Percentiles rank a stretch among this genome's conserved stretches.
phyloP scores from a whole-genome alignment of 23 tunicate genomes.

The Trididemnum miniatum region DNA sequence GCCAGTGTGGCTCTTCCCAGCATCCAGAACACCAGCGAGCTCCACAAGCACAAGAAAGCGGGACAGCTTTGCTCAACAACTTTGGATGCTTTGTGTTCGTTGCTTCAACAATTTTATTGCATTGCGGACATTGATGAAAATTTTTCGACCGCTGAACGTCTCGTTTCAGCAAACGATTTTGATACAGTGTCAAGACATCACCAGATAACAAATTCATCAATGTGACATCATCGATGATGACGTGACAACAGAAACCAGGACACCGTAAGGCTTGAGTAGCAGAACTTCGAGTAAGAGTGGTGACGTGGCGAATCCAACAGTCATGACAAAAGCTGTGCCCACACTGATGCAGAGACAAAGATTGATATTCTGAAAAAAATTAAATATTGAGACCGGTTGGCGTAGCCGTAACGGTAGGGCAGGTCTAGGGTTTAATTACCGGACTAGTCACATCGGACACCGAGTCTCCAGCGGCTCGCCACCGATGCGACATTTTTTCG shows the following conservation, averaged over 20 bases:
- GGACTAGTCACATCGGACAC: no score
- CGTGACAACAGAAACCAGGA: slow-evolving; percentile 35
- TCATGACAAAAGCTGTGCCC: slow-evolving; percentile 48
- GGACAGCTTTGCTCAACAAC: not conserved
- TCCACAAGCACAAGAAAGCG: slow-evolving; percentile 36
- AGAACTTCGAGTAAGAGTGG: not conserved
- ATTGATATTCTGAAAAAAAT: not conserved
- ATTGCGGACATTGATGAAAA: slow-evolving; percentile 21
- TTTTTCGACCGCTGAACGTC: slow-evolving; percentile 8
- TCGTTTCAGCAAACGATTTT: not conserved
- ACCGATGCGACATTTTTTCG: no score
- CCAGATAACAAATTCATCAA: slow-evolving; percentile 42
- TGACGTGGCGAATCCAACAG: slow-evolving; percentile 45
- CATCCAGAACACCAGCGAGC: slow-evolving; percentile 44
- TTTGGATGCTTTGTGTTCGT: not conserved
- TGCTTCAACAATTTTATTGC: slow-evolving; percentile 8
- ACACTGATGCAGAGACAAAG: slow-evolving; percentile 31
- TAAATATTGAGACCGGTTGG: no score
- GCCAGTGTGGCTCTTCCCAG: slow-evolving; percentile 51
- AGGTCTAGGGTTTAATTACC: no score
- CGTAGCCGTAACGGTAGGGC: no score
- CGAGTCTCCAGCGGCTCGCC: no score
- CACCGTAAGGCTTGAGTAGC: not conserved
- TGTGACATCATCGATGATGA: slow-evolving; percentile 29
- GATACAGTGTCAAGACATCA: slow-evolving; percentile 26